Conservation (phyloP, 1,140 invertebrate genomes). For the Heliconius melpomene region DNA sequence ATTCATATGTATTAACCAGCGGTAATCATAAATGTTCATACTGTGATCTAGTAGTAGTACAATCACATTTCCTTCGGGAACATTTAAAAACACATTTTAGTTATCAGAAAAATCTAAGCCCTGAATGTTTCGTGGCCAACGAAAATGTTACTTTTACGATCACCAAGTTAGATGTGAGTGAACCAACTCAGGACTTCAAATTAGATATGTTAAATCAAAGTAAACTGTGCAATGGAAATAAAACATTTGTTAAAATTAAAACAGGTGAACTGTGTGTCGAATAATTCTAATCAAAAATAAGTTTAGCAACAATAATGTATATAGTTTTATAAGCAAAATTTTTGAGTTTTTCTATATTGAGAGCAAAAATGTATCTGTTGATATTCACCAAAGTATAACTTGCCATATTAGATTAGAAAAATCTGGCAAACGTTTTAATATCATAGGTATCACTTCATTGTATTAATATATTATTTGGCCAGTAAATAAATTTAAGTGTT, state of each 20-base stretch:
- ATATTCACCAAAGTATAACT: slow-evolving; percentile 76
- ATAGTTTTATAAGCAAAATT: slow-evolving; percentile 26
- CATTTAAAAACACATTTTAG: slow-evolving; percentile 91
- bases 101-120: slow-evolving; percentile 81
- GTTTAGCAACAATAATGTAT: slow-evolving; percentile 1
- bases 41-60: slow-evolving; percentile 91
- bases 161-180: slow-evolving; percentile 59
- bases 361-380: slow-evolving; percentile 47
- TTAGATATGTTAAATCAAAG: slow-evolving; percentile 57
- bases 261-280: slow-evolving; percentile 67
- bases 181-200: slow-evolving; percentile 61
- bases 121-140: slow-evolving; percentile 78
- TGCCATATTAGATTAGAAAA: slow-evolving; percentile 75
- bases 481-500: slow-evolving; percentile 29
- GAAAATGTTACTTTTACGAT: slow-evolving; percentile 69
- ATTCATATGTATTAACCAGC: slow-evolving; percentile 77
- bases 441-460: slow-evolving; percentile 12
- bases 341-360: slow-evolving; percentile 15
- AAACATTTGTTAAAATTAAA: slow-evolving; percentile 71
- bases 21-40: slow-evolving; percentile 88
- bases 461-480: slow-evolving; percentile 39
- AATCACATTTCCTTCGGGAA: slow-evolving; percentile 89
- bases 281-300: slow-evolving; percentile 34
- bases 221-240: slow-evolving; percentile 56
- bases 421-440: slow-evolving; percentile 27